Conservation (phyloP, 1,140 invertebrate genomes). For the Lepidurus couesii region DNA sequence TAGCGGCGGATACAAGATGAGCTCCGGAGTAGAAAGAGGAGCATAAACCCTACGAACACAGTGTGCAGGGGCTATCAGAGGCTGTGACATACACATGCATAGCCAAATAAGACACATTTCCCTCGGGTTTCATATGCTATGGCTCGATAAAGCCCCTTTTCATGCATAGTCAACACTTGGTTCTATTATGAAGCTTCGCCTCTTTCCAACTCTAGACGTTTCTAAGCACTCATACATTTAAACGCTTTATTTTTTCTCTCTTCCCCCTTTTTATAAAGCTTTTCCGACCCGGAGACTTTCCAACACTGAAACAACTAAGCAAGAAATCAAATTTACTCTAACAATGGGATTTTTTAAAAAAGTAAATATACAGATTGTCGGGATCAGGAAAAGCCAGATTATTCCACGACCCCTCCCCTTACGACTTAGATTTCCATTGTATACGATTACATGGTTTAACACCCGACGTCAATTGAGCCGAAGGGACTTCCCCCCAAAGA, state of each 20-base stretch:
- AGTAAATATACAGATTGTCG: neutral
- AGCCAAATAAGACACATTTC: slow-evolving; percentile 4
- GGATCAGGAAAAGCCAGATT: neutral
- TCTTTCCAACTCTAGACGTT: neutral
- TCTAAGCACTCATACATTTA: neutral
- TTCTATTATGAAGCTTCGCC: slow-evolving; percentile 8
- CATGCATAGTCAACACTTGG: slow-evolving; percentile 15
- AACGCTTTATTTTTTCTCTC: neutral
- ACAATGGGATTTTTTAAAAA: neutral
- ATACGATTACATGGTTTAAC: neutral
- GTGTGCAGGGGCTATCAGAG: slow-evolving; percentile 8
- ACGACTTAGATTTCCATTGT: neutral
- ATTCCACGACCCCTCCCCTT: neutral
- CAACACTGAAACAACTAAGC: neutral
- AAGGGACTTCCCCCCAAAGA: neutral
- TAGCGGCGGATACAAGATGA: neutral
- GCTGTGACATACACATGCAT: slow-evolving; percentile 19
- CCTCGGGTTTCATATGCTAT: slow-evolving; percentile 5
- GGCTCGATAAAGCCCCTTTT: slow-evolving; percentile 17
- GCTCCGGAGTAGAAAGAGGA: neutral
- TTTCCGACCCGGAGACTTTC: neutral
- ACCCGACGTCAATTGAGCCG: slow-evolving; percentile 17
- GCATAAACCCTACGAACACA: neutral
- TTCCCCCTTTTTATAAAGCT: neutral
- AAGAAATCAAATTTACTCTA: neutral